Percentiles rank a stretch among this genome's conserved stretches.
Conservation (phyloP, 2,888 invertebrate genomes). For the Stenurella melanura region DNA sequence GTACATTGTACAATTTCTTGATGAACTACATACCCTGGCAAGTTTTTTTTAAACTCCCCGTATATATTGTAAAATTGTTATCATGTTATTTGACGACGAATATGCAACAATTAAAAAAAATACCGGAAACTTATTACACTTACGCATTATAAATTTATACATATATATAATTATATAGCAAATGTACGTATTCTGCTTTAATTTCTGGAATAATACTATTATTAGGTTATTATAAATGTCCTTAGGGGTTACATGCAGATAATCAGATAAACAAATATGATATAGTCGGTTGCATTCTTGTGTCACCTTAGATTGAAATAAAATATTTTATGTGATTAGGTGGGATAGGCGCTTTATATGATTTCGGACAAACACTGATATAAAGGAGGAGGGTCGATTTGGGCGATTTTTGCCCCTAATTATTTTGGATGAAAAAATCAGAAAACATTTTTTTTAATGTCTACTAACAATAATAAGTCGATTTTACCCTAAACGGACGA, state of each 20-base stretch:
- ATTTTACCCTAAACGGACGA: too few relatives aligned
- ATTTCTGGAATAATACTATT: slow-evolving; percentile 7
- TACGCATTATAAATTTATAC: background rate
- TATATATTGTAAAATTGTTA: too few relatives aligned
- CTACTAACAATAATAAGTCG: too few relatives aligned
- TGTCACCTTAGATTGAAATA: slow-evolving; percentile 10
- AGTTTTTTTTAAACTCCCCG: too few relatives aligned
- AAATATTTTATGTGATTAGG: background rate
- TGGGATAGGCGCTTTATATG: background rate
- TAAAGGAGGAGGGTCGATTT: too few relatives aligned
- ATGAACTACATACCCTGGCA: too few relatives aligned
- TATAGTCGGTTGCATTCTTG: slow-evolving; percentile 4
- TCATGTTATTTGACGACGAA: too few relatives aligned
- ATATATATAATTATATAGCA: slow-evolving; percentile 12
- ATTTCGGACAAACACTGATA: too few relatives aligned
- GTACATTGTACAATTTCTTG: too few relatives aligned
- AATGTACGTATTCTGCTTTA: background rate
- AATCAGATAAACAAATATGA: background rate
- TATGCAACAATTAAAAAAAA: background rate
- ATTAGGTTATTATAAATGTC: slow-evolving; percentile 32
- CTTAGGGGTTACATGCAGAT: slow-evolving; percentile 25
- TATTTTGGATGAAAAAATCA: too few relatives aligned
- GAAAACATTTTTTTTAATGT: too few relatives aligned
- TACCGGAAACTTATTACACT: slow-evolving; percentile 6
- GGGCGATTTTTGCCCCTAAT: too few relatives aligned